Evolutionary conservation across 2,113 vertebrate species (phyloP).

Genomic region (Noturus placidus): DNA sequence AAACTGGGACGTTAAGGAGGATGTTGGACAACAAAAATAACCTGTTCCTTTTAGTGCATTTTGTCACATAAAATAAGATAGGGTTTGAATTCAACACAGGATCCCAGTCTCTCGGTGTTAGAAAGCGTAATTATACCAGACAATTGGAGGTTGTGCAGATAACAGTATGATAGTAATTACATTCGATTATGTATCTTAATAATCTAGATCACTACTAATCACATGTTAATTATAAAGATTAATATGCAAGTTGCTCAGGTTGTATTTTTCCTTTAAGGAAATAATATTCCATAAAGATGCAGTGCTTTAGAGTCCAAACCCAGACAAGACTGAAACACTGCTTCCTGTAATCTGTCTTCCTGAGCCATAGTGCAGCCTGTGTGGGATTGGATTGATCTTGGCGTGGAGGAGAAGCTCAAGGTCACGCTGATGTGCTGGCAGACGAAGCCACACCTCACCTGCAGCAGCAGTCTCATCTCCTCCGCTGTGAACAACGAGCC

Average conservation of each 20-base stretch:
- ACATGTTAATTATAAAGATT: not conserved
- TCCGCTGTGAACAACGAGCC: constrained; percentile 39
- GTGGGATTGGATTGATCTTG: constrained; percentile 40
- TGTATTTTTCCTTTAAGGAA: not conserved
- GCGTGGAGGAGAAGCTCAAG: constrained; percentile 30
- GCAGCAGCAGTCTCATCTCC: constrained; percentile 47
- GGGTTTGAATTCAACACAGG: not conserved
- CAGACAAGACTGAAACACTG: constrained; percentile 9
- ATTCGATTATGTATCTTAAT: not conserved
- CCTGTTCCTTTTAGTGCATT: no score
- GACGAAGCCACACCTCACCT: constrained; percentile 48
- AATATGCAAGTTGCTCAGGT: not conserved
- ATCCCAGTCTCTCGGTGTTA: not conserved
- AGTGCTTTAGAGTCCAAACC: not conserved
- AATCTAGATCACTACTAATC: not conserved
- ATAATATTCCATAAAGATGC: not conserved
- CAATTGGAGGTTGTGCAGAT: not conserved
- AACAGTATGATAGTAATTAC: not conserved
- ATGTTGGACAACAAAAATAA: not conserved
- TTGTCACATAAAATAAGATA: not conserved
- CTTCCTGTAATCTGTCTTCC: constrained; percentile 42
- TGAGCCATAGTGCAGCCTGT: constrained; percentile 30
- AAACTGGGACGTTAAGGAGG: not conserved
- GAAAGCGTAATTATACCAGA: not conserved
- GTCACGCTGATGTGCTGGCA: constrained; percentile 41